phyloP scores from a whole-genome alignment of 2,888 invertebrate genomes.

The Melinopterus prodromus region DNA sequence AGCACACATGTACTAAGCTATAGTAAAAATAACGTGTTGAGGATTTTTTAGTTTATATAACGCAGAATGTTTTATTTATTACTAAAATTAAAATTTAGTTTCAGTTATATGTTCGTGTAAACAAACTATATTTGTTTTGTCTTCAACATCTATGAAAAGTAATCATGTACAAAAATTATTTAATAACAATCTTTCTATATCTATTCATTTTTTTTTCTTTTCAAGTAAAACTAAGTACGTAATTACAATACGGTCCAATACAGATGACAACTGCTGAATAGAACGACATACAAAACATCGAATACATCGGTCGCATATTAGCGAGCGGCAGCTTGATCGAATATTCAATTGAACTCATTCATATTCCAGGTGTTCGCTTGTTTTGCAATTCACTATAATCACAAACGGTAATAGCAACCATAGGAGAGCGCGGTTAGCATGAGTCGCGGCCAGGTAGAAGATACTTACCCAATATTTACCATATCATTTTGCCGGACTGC shows the following conservation, averaged over 20 bases:
- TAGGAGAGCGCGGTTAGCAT: neutral
- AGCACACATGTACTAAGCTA: no score
- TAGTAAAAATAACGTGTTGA: no score
- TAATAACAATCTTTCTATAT: no score
- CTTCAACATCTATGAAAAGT: no score
- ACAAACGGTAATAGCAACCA: neutral
- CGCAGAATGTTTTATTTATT: no score
- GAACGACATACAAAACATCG: neutral
- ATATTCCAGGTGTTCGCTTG: neutral
- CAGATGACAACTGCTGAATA: neutral
- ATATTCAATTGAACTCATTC: constrained; percentile 4
- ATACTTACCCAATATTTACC: neutral
- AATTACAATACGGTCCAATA: neutral
- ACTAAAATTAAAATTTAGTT: no score
- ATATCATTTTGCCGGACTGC: neutral
- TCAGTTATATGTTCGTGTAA: no score
- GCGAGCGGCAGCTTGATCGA: neutral
- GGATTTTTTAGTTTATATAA: no score
- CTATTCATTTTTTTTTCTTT: neutral
- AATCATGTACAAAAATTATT: no score
- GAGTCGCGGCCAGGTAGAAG: neutral
- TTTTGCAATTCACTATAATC: constrained; percentile 4
- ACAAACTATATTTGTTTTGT: no score
- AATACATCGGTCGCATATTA: neutral
- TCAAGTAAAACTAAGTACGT: neutral